A percentile compares a stretch with the other conserved stretches of the same genome.
Evolutionary conservation across 2,113 vertebrate species (phyloP).

Genomic region (Hoplias malabaricus): DNA sequence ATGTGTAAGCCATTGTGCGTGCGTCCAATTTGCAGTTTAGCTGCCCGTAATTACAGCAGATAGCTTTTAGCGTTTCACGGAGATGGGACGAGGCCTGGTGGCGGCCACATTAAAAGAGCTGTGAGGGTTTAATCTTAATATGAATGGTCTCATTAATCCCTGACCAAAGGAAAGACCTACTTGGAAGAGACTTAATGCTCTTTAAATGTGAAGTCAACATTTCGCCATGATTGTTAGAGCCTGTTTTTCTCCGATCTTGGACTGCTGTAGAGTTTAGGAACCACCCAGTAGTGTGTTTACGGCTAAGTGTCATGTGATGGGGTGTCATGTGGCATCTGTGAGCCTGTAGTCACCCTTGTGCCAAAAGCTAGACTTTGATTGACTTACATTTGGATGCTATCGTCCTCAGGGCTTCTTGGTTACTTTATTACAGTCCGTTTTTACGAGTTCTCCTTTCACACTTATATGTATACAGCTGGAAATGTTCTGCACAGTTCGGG

Average conservation of each 20-base stretch:
- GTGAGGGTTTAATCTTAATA: not conserved
- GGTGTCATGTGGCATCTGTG: too few relatives aligned
- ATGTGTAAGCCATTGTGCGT: constrained; percentile 29
- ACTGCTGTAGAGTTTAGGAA: not conserved
- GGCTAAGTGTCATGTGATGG: not conserved
- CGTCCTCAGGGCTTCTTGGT: too few relatives aligned
- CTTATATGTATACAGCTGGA: too few relatives aligned
- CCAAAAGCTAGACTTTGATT: too few relatives aligned
- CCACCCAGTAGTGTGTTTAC: not conserved
- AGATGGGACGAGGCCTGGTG: not conserved
- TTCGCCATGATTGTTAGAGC: not conserved
- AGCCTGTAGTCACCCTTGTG: too few relatives aligned
- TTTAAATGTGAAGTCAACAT: not conserved
- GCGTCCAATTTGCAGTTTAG: constrained; percentile 15
- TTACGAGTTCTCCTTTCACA: too few relatives aligned
- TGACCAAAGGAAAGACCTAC: not conserved
- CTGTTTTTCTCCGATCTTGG: not conserved
- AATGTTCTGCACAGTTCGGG: too few relatives aligned
- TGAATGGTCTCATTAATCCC: not conserved
- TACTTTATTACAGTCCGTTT: too few relatives aligned
- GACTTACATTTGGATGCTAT: too few relatives aligned
- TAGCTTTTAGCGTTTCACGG: not conserved
- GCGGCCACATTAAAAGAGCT: not conserved
- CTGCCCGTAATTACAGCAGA: constrained; percentile 19
- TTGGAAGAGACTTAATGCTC: not conserved